These are phyloP conservation scores for Heliconius charithonia DNA, from an alignment of 2,888 invertebrate genomes.

Conservation along the genomic window DNA sequence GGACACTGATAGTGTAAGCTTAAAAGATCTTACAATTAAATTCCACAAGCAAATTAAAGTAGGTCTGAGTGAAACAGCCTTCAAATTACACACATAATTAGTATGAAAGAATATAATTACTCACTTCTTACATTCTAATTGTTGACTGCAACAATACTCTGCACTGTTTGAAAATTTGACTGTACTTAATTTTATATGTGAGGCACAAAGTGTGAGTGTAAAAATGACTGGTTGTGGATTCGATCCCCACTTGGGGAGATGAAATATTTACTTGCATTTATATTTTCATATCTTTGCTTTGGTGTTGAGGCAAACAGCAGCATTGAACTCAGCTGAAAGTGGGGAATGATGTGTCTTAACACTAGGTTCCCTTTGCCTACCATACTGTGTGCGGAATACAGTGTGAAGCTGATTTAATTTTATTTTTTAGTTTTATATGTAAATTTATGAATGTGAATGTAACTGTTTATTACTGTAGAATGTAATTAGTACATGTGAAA, in stretches of 20 bases:
- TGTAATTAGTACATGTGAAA: constrained; percentile 37
- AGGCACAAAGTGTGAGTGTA: no score
- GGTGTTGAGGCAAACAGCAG: no score
- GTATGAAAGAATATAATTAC: constrained; percentile 44
- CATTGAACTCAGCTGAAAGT: no score
- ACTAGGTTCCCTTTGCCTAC: no score
- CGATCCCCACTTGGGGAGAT: no score
- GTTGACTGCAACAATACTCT: constrained; percentile 33
- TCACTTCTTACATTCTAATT: constrained; percentile 45
- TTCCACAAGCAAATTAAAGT: constrained; percentile 28
- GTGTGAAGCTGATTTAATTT: no score
- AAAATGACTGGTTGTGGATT: no score
- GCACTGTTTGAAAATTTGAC: constrained; percentile 34
- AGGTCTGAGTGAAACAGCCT: constrained; percentile 42
- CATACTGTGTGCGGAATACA: no score
- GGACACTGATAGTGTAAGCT: background rate
- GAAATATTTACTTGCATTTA: no score
- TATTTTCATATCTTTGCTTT: no score
- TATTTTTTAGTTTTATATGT: no score
- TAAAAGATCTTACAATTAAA: background rate
- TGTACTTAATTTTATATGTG: constrained; percentile 22
- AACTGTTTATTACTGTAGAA: constrained; percentile 34
- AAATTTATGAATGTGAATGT: constrained; percentile 35
- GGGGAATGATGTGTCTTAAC: no score
- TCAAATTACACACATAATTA: constrained; percentile 45